Conservation (phyloP, 2,888 invertebrate species). For the Lasioglossum zephyrum region DNA sequence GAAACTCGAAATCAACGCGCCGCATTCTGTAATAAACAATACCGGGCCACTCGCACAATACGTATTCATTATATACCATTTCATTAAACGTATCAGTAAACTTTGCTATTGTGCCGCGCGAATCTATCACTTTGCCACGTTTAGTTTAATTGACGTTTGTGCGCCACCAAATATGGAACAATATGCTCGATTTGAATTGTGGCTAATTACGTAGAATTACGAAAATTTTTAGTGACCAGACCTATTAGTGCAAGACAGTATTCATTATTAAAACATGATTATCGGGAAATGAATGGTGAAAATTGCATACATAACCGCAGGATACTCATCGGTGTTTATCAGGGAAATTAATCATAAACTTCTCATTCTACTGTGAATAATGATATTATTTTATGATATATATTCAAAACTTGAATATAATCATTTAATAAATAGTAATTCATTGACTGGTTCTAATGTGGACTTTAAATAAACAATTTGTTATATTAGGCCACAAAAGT, state of each 20-base stretch:
- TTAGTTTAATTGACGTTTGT: not conserved
- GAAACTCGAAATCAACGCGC: slow-evolving; percentile 13
- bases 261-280: not conserved
- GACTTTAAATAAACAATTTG: not conserved
- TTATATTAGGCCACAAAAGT: not conserved
- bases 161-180: not conserved
- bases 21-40: slow-evolving; percentile 6
- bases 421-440: not conserved
- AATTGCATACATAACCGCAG: not conserved
- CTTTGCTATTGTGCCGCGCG: not conserved
- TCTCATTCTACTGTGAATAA: not conserved
- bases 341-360: not conserved
- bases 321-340: not conserved
- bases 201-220: not conserved
- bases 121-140: not conserved
- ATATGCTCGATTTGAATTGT: not conserved
- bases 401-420: not conserved
- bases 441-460: not conserved
- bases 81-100: slow-evolving; percentile 8
- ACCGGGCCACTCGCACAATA: not conserved
- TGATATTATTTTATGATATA: not conserved
- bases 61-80: slow-evolving; percentile 7
- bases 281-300: not conserved
- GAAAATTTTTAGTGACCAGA: not conserved
- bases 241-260: too few species aligned